Base-by-base conservation (phyloP, 1,140 invertebrate genomes). In the Hydropsyche tenuis region DNA sequence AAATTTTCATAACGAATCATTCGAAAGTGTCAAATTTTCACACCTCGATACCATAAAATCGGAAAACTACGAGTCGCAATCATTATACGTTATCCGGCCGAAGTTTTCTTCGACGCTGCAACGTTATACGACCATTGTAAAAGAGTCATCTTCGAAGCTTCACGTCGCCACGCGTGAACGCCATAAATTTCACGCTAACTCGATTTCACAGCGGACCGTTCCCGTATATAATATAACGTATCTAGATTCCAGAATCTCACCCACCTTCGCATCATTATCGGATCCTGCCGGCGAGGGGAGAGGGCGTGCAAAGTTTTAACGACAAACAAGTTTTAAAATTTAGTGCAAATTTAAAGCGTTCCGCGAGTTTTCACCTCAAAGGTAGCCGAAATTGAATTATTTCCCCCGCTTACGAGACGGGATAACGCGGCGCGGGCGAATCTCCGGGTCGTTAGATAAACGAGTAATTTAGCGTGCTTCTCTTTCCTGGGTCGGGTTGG, bases 291-390 rank as follows among this genome's bases (percentile, higher is more conserved):
- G 20, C 25, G 30, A 16, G 25, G 62, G 62, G 11, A 1, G 62
- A 45, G 23, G 45, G 7, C 16, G 60, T 4, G 68, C 23, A 72
- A 77, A 73, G 51, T 77, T 77, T 77, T 73, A 77, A 70, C 75
- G 75, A 74, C 75, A 77, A 77, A 77, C 75, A 77, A 77, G 73
- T 77, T 77, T 77, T 77, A 74, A 75, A 77, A 77, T 77, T 77
- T 77, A 77, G 73, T 77, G 75, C 73, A 72, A 77, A 74, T 74
- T 74, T 73, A 73, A 77, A 74, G 72, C 75, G 75, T 42, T 68
- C 48, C 64, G 42, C 45, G 72, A 72, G 75, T 51, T 74, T 73
- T 74, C 73, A 77, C 75, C 75, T 77, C 75, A 74, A 77, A 77
- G 75, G 75, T 77, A 77, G 72, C 51, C 45, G 69, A 74, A 77